These are phyloP conservation scores for Eriocheir sinensis DNA, from an alignment of 1,140 invertebrate genomes.

Conservation along the genomic window DNA sequence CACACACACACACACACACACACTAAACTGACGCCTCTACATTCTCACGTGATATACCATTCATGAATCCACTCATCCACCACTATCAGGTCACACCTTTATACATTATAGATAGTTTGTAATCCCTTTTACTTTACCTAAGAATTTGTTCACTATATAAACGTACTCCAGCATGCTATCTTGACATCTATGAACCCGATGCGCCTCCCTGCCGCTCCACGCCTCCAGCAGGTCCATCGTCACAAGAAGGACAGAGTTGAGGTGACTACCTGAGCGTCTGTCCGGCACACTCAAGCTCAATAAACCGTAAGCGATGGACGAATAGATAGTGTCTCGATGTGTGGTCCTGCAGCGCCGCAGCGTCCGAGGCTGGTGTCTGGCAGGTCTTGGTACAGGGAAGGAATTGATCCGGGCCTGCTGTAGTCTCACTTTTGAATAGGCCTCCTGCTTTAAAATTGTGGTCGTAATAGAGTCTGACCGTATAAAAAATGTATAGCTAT, in stretches of 20 bases:
- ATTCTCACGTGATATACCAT: too few species aligned
- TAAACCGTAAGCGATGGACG: background rate
- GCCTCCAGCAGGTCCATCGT: background rate
- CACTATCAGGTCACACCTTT: too few species aligned
- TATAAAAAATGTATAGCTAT: background rate
- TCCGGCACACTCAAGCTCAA: background rate
- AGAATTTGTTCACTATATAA: too few species aligned
- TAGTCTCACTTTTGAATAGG: background rate
- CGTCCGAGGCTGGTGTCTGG: background rate
- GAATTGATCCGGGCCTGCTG: background rate
- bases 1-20: too few species aligned
- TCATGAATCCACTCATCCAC: too few species aligned
- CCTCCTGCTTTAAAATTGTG: background rate
- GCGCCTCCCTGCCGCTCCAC: background rate
- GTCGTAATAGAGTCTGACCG: background rate
- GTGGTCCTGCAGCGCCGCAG: background rate
- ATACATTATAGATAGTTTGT: too few species aligned
- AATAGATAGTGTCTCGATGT: conserved; percentile 1
- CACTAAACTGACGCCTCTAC: too few species aligned
- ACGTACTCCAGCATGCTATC: too few species aligned
- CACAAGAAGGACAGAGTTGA: background rate
- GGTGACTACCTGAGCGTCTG: background rate
- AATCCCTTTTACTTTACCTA: too few species aligned
- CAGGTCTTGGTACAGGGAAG: background rate
- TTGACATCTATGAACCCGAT: too few species aligned